phyloP scores from a whole-genome alignment of 2,113 vertebrate genomes.

The Uria lomvia region DNA sequence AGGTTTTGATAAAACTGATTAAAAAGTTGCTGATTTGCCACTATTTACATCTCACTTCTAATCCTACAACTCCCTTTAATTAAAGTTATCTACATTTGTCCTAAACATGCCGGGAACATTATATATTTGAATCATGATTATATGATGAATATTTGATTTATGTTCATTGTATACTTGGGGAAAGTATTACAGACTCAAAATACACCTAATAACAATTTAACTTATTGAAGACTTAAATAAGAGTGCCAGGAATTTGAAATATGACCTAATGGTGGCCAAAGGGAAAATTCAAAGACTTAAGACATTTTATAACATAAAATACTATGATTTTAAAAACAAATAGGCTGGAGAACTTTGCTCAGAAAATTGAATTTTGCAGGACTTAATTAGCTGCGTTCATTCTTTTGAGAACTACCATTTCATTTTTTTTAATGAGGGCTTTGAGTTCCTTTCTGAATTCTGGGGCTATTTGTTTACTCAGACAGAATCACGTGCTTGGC shows the following conservation, averaged over 20 bases:
- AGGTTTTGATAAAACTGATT: not conserved
- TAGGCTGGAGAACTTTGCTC: not conserved
- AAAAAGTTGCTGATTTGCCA: not conserved
- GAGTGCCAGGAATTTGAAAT: slow-evolving; percentile 28
- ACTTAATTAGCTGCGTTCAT: not conserved
- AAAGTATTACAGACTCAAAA: slow-evolving; percentile 23
- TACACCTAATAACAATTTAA: not conserved
- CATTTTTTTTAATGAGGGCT: not conserved
- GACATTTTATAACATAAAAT: not conserved
- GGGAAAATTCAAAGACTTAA: not conserved
- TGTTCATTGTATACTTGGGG: not conserved
- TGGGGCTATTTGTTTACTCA: slow-evolving; percentile 17
- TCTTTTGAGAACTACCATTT: not conserved
- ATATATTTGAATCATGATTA: not conserved
- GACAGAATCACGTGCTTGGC: not conserved
- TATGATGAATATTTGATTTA: slow-evolving; percentile 33
- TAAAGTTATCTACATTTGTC: not conserved
- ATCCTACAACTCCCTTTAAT: not conserved
- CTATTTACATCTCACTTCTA: not conserved
- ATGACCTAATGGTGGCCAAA: slow-evolving; percentile 7
- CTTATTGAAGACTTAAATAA: not conserved
- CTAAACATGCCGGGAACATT: not conserved
- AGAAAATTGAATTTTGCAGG: slow-evolving; percentile 19
- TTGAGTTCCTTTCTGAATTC: not conserved
- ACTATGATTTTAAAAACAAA: not conserved